Base-by-base conservation (phyloP, 2,888 invertebrate genomes). In the Calliopum simillimum region DNA sequence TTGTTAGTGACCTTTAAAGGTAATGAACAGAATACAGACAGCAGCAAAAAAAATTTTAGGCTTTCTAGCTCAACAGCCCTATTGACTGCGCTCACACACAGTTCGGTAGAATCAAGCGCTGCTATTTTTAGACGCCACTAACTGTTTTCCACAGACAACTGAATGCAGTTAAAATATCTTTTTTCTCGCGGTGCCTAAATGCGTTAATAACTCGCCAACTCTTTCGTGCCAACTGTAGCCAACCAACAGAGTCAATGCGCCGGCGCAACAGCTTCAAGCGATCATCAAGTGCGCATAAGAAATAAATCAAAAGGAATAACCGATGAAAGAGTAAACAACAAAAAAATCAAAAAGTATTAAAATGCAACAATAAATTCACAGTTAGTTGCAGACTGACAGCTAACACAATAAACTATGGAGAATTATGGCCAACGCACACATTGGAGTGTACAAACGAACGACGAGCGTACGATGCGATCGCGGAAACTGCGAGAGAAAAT, bases 231-330 rank as follows among this genome's bases (percentile, higher is more conserved):
- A 16, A 49, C n/a, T 13, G 46, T 13, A n/a, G 1, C 8, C 53
- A 14, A 12, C 53, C 56, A 51, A 33, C 58, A 21, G 41, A 43
- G 59, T 41, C 61, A 41, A 56, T 63, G 16, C 51, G 43, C 4
- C 58, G 21, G 55, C 51, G 55, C 19, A 41, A 14, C 46, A 49
- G 70, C 70, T 25, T 33, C 21, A 21, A n/a, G 43, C 14, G 11
- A 62, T 25, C 75, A 80, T 80, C 81, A 81, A 80, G 80, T 81
- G 81, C 81, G 81, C 78, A 76, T 75, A 75, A 75, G 71, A 78
- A 73, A 80, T 80, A 79, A 81, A 81, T 78, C 80, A 79, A 80
- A 77, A 71, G 72, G 67, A 77, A 79, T 78, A 77, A 77, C 73
- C 72, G 70, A 68, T 71, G 47, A 61, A 47, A 64, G n/a, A n/a